Percentiles rank a stretch among this genome's conserved stretches.
phyloP scores from a whole-genome alignment of 2,113 vertebrate species.

The Dendropsophus ebraccatus region DNA sequence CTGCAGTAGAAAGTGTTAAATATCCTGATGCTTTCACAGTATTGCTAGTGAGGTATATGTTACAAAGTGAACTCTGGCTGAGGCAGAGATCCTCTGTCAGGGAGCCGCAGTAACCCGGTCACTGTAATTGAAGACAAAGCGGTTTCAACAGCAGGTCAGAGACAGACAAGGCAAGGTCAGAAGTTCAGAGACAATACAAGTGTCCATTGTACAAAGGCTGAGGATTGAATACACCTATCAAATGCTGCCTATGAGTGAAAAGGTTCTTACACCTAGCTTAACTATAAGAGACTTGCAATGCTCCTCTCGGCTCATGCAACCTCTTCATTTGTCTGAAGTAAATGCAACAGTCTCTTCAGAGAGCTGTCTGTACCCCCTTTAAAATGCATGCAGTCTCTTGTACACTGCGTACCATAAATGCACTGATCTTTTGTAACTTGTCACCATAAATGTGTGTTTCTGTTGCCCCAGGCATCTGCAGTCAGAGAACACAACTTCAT shows the following conservation, averaged over 20 bases:
- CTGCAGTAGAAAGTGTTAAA: slow-evolving; percentile 41
- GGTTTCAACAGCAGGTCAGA: slow-evolving; percentile 62
- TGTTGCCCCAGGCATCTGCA: background rate
- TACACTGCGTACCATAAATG: background rate
- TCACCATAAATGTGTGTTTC: background rate
- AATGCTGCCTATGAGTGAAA: slow-evolving; percentile 57
- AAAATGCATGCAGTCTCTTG: background rate
- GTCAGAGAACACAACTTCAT: background rate
- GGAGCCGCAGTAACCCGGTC: slow-evolving; percentile 66
- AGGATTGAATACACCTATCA: slow-evolving; percentile 45
- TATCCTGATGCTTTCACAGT: slow-evolving; percentile 39
- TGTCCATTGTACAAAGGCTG: slow-evolving; percentile 62
- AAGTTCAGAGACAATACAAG: slow-evolving; percentile 65
- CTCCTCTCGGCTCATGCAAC: background rate
- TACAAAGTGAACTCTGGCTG: slow-evolving; percentile 48
- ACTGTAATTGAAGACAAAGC: slow-evolving; percentile 68
- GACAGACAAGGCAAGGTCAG: slow-evolving; percentile 69
- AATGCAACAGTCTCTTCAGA: background rate
- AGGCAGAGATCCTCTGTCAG: slow-evolving; percentile 62
- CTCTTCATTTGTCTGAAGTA: background rate
- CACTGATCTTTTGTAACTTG: background rate
- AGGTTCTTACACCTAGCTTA: slow-evolving; percentile 62
- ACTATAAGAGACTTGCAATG: background rate
- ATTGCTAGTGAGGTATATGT: slow-evolving; percentile 36
- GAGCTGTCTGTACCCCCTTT: background rate